Base-by-base conservation (phyloP, 1,140 invertebrate genomes). In the Trinorchestia longiramus region DNA sequence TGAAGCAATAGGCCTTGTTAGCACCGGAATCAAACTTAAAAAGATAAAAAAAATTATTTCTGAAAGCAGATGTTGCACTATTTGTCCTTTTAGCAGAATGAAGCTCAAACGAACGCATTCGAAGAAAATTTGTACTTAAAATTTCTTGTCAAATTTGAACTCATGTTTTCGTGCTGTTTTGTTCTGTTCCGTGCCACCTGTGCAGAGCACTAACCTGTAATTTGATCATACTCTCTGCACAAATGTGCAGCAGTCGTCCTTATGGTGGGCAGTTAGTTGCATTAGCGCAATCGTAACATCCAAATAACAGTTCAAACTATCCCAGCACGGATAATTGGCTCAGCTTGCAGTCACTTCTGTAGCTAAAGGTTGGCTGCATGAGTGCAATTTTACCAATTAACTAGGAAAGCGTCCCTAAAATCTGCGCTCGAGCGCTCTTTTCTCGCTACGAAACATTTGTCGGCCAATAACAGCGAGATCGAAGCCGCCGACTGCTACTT, bases 361-460 rank as follows among this genome's bases (percentile, higher is more conserved):
- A 42, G 88, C 23, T 41, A 90, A 90, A 90, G 88, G 41, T 90
- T 36, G 41, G 88, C 88, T 90, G 3, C n/a, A 90, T 90, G 88
- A 42, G 88, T 4, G 43, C 88, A 90, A 90, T 90, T 90, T 90
- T 42, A 41, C 88, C 88, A 90, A 90, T 90, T 90, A 90, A 90
- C 88, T 15, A 90, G 88, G 43, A 90, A 42, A 90, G 88, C 88
- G 88, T 42, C 88, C 88, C 43, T 41, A 90, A 90, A 90, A 90
- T 36, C 11, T 36, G 62, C 62, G 62, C 62, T 77, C 62, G 11
- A 77, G 62, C 28, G 62, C 62, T 77, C 28, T 77, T 77, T 77
- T 42, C 88, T 90, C 88, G 88, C 88, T 43, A 36, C 88, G 1
- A 42, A 41, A 42, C 88, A 90, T 42, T 42, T 17, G n/a, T 90